Evolutionary conservation across 1,140 invertebrate species (phyloP), one percentile per base, ranked within the genome.

Genomic region (Leptopilina boulardi): DNA sequence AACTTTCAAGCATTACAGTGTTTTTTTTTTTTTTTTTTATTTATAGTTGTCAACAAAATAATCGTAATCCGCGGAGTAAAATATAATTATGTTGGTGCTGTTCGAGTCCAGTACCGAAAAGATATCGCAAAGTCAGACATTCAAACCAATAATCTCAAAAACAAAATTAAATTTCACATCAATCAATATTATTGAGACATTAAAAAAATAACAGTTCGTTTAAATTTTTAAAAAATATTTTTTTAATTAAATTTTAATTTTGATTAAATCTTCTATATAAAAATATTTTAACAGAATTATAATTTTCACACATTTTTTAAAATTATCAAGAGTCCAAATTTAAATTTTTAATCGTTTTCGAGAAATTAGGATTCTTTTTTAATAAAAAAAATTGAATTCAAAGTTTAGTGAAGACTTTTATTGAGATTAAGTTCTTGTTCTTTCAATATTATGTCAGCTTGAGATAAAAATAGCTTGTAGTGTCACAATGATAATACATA

Each of bases 81-180:
- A n/a, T 66, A n/a, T 66, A n/a, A 66, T 26, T 66, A 66, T 66
- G 11, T 13, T 30, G 11, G 11, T 15, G 3, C 23, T 66, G 26
- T 30, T 66, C 3, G 21, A 34, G 21, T 26, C 23, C 11, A 66
- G 19, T 11, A 15, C 23, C 23, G 19, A 66, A 30, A 30, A 30
- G 26, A 66, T 66, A 26, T 30, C 15, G 10, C 8, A 59, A 26
- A 34, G 2, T 15, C 26, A 30, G 23, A 66, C 23, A 59, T 21
- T 66, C 26, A 23, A 66, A n/a, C n/a, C 23, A 66, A n/a, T 30
- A n/a, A 66, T 66, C 59, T 66, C 59, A 23, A 15, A 66, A 66
- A 66, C 21, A 66, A 66, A 38, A 66, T 66, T 30, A 30, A 15
- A 66, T 30, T 66, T 34, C 26, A 30, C 13, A 15, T 23, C 3